Evolutionary conservation across 2,888 invertebrate species (phyloP).

Genomic region (Apotomis capreana): DNA sequence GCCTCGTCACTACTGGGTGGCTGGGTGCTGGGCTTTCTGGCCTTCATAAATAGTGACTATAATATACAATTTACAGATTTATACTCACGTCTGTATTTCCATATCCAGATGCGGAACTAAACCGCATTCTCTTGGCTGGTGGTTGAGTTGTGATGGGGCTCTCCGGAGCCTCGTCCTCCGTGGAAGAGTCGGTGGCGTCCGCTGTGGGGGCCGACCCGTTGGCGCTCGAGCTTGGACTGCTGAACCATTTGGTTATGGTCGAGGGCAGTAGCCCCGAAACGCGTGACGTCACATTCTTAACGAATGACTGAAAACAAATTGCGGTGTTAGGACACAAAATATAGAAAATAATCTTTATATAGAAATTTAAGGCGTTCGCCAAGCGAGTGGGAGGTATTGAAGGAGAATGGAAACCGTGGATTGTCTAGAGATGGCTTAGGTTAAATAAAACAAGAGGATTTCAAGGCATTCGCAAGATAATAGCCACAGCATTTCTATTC

Average conservation of each 20-base stretch:
- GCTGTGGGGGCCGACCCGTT: constrained; percentile 70
- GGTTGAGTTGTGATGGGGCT: constrained; percentile 63
- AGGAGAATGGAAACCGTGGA: too few species aligned
- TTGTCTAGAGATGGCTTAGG: too few species aligned
- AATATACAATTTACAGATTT: too few species aligned
- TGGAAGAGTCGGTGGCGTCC: constrained; percentile 70
- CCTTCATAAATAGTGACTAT: too few species aligned
- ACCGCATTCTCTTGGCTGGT: constrained; percentile 73
- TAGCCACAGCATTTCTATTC: background rate
- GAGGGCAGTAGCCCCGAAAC: constrained; percentile 86
- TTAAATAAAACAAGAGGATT: background rate
- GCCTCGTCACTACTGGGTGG: too few species aligned
- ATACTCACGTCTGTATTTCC: constrained; percentile 56
- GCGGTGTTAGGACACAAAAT: background rate
- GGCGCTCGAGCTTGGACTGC: constrained; percentile 60
- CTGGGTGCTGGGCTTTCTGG: too few species aligned
- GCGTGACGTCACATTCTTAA: constrained; percentile 86
- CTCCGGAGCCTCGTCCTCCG: constrained; percentile 67
- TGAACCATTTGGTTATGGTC: constrained; percentile 83
- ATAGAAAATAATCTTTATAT: background rate
- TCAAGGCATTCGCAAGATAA: background rate
- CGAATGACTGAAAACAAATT: constrained; percentile 85
- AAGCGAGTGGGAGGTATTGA: too few species aligned
- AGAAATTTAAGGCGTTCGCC: too few species aligned
- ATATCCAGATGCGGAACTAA: constrained; percentile 51